Evolutionary conservation across 2,797 vertebrate genomes (phyloP).

Genomic region (Allobates femoralis): DNA sequence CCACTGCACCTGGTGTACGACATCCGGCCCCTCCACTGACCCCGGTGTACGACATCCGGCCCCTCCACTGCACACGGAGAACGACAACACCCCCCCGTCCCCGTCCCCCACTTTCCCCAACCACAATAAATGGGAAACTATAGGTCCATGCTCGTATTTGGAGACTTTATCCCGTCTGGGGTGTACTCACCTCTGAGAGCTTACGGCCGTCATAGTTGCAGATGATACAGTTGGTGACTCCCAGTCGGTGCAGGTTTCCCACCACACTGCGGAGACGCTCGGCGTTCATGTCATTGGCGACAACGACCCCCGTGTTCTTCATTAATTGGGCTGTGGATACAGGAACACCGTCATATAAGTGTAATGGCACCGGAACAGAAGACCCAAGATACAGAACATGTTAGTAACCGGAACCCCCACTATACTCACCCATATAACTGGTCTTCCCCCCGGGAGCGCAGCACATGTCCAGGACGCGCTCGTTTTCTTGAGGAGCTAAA

Average conservation of each 20-base stretch:
- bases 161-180: neutral
- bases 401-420: too few relatives aligned
- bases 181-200: slow-evolving; percentile 87
- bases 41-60: too few relatives aligned
- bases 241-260: slow-evolving; percentile 94
- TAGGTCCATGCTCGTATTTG: neutral
- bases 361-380: neutral
- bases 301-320: slow-evolving; percentile 94
- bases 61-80: too few relatives aligned
- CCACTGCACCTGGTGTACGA: too few relatives aligned
- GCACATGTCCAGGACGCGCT: slow-evolving; percentile 94
- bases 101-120: too few relatives aligned
- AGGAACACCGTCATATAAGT: neutral
- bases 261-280: slow-evolving; percentile 92
- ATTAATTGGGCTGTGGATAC: slow-evolving; percentile 88
- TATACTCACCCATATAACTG: slow-evolving; percentile 88
- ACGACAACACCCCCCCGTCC: too few relatives aligned
- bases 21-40: too few relatives aligned
- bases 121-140: too few relatives aligned
- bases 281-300: slow-evolving; percentile 90
- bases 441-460: slow-evolving; percentile 97
- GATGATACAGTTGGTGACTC: slow-evolving; percentile 90
- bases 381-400: too few relatives aligned
- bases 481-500: slow-evolving; percentile 93
- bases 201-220: slow-evolving; percentile 93